Evolutionary conservation across 2,888 invertebrate species (phyloP).

Genomic region (Eulithis prunata): DNA sequence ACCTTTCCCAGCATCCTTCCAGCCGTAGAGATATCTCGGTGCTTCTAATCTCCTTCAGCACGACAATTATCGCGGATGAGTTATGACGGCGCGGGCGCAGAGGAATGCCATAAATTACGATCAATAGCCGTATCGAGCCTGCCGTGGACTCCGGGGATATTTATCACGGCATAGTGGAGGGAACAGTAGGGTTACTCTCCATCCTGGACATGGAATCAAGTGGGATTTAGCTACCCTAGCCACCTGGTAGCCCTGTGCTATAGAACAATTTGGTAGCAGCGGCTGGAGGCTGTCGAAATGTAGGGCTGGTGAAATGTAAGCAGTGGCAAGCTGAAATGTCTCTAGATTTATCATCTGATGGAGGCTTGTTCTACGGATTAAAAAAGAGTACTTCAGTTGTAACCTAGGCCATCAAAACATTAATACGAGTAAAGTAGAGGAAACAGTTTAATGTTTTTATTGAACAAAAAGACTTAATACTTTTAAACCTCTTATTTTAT

Average conservation of each 20-base stretch:
- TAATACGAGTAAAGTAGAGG: too few species aligned
- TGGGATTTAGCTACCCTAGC: not conserved
- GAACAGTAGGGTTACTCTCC: conserved; percentile 9
- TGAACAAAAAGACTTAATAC: too few species aligned
- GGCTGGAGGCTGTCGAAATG: too few species aligned
- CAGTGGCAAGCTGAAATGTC: not conserved
- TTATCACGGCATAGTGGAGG: conserved; percentile 16
- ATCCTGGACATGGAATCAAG: not conserved
- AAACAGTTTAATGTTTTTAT: too few species aligned
- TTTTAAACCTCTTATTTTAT: too few species aligned
- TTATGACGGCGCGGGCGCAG: conserved; percentile 35
- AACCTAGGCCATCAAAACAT: too few species aligned
- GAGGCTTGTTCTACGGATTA: too few species aligned
- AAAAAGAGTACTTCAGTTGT: too few species aligned
- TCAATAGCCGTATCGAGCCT: conserved; percentile 36
- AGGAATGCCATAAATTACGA: conserved; percentile 41
- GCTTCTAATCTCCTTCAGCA: conserved; percentile 37
- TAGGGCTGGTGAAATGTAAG: too few species aligned
- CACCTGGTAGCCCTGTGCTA: too few species aligned
- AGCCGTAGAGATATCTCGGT: conserved; percentile 26
- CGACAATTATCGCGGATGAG: conserved; percentile 42
- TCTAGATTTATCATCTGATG: not conserved
- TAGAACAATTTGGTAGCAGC: too few species aligned
- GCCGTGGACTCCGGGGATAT: conserved; percentile 19
- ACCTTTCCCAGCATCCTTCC: conserved; percentile 14